Percentiles rank a stretch among this genome's conserved stretches.
These are phyloP conservation scores for Mycetomoellerius zeteki DNA, from an alignment of 1,140 invertebrate species.

Conservation along the genomic window DNA sequence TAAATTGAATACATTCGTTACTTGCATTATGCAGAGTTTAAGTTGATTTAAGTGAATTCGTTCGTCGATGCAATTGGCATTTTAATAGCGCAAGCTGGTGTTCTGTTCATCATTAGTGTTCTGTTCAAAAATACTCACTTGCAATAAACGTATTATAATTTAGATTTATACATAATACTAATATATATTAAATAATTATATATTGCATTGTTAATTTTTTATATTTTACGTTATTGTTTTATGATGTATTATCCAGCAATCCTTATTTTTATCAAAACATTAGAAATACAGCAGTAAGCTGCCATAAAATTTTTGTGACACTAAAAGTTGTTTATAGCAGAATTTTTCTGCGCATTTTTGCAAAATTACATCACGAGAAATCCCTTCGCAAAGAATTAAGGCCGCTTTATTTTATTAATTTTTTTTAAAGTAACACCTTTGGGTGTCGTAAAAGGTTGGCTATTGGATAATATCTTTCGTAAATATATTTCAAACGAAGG, in stretches of 20 bases:
- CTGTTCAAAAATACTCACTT: not conserved
- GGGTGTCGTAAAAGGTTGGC: not conserved
- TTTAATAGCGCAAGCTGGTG: not conserved
- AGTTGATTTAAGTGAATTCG: not conserved
- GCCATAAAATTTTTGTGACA: not conserved
- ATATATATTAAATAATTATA: too few species aligned
- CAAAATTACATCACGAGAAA: not conserved
- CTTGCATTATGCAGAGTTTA: not conserved
- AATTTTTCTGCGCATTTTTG: not conserved
- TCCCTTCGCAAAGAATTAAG: not conserved
- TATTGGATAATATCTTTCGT: not conserved
- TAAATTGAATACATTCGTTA: not conserved
- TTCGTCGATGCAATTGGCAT: not conserved
- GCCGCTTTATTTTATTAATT: not conserved
- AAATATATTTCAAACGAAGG: not conserved
- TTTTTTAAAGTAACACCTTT: slow-evolving; percentile 4
- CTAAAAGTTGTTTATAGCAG: not conserved
- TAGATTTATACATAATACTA: too few species aligned
- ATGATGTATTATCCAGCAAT: not conserved
- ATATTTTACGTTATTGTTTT: not conserved
- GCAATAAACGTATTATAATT: not conserved
- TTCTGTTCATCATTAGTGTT: not conserved
- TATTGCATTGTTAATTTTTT: not conserved
- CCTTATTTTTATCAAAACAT: not conserved
- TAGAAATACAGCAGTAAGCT: not conserved